Evolutionary conservation across 2,888 invertebrate genomes (phyloP).

Genomic region (Lamproptera curius): DNA sequence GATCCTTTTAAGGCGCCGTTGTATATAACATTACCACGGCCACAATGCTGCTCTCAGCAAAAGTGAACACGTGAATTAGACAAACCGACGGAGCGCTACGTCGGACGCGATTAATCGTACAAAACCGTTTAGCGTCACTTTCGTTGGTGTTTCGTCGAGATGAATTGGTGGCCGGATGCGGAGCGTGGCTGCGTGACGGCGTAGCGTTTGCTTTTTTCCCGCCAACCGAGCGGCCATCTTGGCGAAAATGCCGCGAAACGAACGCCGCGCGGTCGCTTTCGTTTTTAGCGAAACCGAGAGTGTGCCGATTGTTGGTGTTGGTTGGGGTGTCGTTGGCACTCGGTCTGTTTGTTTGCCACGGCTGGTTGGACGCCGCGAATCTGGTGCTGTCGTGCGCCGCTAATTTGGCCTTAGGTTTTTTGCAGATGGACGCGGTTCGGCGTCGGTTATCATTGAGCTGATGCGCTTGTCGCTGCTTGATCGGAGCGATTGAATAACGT

Average conservation of each 20-base stretch:
- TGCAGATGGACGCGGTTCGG: constrained; percentile 64
- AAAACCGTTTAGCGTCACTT: constrained; percentile 16
- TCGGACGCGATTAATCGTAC: not conserved
- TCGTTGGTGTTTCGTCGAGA: constrained; percentile 30
- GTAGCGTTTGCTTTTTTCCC: constrained; percentile 54
- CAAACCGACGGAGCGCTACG: not conserved
- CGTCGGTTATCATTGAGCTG: too few relatives aligned
- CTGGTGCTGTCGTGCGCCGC: constrained; percentile 58
- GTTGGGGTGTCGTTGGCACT: constrained; percentile 72
- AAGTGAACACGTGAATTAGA: not conserved
- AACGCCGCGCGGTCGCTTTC: constrained; percentile 64
- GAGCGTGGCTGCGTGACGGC: constrained; percentile 56
- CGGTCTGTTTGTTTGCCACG: constrained; percentile 71
- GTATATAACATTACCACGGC: too few relatives aligned
- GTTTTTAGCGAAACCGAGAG: constrained; percentile 75
- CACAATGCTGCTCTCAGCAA: too few relatives aligned
- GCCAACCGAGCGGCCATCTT: constrained; percentile 48
- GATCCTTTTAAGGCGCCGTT: not conserved
- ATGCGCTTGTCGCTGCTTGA: too few relatives aligned
- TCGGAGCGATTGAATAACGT: too few relatives aligned
- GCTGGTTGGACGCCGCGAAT: constrained; percentile 50
- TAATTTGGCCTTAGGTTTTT: too few relatives aligned
- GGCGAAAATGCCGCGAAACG: constrained; percentile 50
- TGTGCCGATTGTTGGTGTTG: constrained; percentile 68
- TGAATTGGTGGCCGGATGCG: constrained; percentile 55